A percentile compares a stretch with the other conserved stretches of the same genome.
These are phyloP conservation scores for Zaprionus vittiger DNA, from an alignment of 1,140 invertebrate species.

Conservation along the genomic window DNA sequence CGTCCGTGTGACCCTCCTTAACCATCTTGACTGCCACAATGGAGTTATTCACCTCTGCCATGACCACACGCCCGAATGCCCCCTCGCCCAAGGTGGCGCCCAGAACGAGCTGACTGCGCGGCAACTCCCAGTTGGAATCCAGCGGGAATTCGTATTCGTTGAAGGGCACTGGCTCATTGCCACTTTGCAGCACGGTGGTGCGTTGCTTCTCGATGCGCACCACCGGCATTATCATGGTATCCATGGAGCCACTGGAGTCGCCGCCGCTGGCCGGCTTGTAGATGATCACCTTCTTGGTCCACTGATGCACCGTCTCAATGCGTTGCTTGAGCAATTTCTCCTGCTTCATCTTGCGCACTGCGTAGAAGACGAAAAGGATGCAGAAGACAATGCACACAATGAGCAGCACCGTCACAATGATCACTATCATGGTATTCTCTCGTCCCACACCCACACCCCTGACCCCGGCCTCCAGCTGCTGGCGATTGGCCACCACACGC, in stretches of 20 bases:
- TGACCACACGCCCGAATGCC: conserved; percentile 96
- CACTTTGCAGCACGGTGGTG: conserved; percentile 87
- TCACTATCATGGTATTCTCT: conserved; percentile 41
- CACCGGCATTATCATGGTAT: conserved; percentile 90
- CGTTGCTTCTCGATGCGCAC: conserved; percentile 95
- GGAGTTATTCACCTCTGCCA: conserved; percentile 92
- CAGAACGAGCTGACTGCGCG: conserved; percentile 90
- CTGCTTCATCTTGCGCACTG: conserved; percentile 86
- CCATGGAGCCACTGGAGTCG: conserved; percentile 85
- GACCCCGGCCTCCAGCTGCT: conserved; percentile 36
- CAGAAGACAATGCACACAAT: conserved; percentile 55
- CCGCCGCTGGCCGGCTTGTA: conserved; percentile 89
- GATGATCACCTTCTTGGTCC: conserved; percentile 95
- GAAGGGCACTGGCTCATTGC: conserved; percentile 87
- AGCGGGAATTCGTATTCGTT: conserved; percentile 97
- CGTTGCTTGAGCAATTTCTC: conserved; percentile 89
- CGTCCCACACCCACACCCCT: conserved; percentile 36
- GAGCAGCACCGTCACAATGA: conserved; percentile 40
- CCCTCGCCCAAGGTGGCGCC: conserved; percentile 96
- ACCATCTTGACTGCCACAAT: conserved; percentile 99
- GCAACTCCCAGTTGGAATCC: conserved; percentile 96
- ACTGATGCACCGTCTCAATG: conserved; percentile 92
- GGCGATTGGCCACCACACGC: conserved; percentile 88
- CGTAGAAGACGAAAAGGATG: conserved; percentile 84
- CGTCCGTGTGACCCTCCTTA: conserved; percentile 99